Evolutionary conservation across 1,140 invertebrate genomes (phyloP).

Genomic region (Brachionus asplanchnoidis): DNA sequence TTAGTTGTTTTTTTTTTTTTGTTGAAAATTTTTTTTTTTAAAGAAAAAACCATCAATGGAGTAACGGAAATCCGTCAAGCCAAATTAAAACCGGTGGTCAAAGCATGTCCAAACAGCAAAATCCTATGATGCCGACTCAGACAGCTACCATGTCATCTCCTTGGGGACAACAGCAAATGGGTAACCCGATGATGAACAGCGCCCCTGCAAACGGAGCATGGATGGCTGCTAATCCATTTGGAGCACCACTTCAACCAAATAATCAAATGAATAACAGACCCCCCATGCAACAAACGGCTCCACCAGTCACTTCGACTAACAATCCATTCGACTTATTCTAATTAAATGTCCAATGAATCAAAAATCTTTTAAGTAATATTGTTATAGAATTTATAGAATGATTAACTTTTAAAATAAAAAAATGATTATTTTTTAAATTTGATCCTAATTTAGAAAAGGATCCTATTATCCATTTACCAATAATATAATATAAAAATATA

Average conservation of each 20-base stretch:
- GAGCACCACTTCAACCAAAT: neutral
- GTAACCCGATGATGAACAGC: neutral
- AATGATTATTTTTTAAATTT: neutral
- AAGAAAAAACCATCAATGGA: conserved; percentile 30
- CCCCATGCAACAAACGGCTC: neutral
- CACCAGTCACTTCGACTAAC: neutral
- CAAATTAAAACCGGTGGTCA: conserved; percentile 27
- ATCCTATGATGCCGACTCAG: neutral
- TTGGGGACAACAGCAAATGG: neutral
- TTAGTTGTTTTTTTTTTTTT: neutral
- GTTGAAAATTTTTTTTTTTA: neutral
- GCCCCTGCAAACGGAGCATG: neutral
- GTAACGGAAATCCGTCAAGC: neutral
- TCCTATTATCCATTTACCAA: neutral
- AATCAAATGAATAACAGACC: neutral
- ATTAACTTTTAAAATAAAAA: conserved; percentile 18
- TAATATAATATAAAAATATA: no score
- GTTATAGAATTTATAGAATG: conserved; percentile 27
- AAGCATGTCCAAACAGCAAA: neutral
- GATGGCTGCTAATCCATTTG: neutral
- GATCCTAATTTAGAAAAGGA: neutral
- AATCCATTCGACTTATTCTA: conserved; percentile 26
- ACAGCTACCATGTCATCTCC: neutral
- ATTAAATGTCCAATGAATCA: neutral
- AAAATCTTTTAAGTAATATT: neutral